These are phyloP conservation scores for Melanostigma gelatinosum DNA, from an alignment of 2,113 vertebrate genomes.

Conservation along the genomic window DNA sequence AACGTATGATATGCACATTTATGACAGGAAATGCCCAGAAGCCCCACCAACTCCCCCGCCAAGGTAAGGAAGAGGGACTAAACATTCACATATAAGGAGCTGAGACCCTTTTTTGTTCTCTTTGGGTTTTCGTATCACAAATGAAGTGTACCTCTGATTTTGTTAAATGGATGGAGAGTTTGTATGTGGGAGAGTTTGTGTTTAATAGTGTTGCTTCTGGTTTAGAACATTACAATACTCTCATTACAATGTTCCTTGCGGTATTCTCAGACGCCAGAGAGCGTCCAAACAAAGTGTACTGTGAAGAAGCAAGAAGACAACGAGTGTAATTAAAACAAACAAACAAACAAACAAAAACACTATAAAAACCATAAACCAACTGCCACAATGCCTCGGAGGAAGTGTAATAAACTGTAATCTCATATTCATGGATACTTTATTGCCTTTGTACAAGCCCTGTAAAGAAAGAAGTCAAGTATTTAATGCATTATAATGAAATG, in stretches of 20 bases:
- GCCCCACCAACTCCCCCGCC: conserved; percentile 88
- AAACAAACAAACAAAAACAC: background rate
- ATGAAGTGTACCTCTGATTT: background rate
- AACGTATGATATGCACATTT: conserved; percentile 89
- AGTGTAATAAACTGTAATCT: no score
- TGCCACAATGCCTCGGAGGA: no score
- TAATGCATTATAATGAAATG: background rate
- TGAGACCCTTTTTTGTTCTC: background rate
- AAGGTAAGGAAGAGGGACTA: conserved; percentile 77
- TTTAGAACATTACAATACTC: background rate
- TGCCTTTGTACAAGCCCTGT: background rate
- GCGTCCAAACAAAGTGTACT: background rate
- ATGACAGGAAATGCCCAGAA: conserved; percentile 85
- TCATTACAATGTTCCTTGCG: no score
- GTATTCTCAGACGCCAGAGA: background rate
- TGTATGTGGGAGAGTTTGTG: background rate
- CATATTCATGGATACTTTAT: no score
- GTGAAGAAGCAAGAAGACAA: background rate
- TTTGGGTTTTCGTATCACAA: background rate
- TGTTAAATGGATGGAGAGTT: background rate
- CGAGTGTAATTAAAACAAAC: background rate
- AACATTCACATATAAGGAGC: background rate
- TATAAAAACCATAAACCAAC: background rate
- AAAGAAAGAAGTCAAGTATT: background rate
- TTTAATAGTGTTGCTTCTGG: background rate